A percentile compares a stretch with the other conserved stretches of the same genome.
Conservation (phyloP, 2,113 vertebrate species). For the Cyphomyrus discorhynchus region DNA sequence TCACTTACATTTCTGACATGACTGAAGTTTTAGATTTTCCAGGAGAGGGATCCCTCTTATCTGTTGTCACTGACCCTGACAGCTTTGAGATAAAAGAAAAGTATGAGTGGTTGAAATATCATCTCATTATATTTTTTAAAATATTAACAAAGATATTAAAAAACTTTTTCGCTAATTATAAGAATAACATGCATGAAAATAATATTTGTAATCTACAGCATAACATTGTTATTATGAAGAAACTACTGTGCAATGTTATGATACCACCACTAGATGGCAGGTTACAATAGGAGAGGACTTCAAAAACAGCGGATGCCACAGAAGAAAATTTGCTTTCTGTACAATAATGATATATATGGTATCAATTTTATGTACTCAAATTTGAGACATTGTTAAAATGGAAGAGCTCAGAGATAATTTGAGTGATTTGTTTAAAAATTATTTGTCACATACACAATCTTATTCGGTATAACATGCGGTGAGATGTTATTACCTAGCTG, state of each 20-base stretch:
- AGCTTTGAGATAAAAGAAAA: not conserved
- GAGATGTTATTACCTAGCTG: not conserved
- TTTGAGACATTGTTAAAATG: not conserved
- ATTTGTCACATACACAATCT: not conserved
- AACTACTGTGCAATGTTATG: not conserved
- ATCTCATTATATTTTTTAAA: not conserved
- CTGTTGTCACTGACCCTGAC: not conserved
- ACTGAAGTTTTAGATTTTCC: not conserved
- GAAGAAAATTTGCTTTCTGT: not conserved
- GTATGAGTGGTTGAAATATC: not conserved
- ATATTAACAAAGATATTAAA: not conserved
- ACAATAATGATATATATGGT: not conserved
- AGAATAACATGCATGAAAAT: not conserved
- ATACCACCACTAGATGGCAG: conserved; percentile 15
- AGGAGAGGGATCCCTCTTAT: not conserved
- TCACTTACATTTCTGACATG: not conserved
- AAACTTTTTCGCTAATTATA: not conserved
- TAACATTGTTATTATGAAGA: not conserved
- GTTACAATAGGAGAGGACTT: not conserved
- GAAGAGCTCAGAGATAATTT: not conserved
- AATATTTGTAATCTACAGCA: not conserved
- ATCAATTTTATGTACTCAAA: not conserved
- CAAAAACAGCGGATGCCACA: not conserved
- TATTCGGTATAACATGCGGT: not conserved
- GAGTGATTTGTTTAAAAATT: not conserved